Base-by-base conservation (phyloP, 2,888 invertebrate species). In the Ommatoiulus sabulosus region DNA sequence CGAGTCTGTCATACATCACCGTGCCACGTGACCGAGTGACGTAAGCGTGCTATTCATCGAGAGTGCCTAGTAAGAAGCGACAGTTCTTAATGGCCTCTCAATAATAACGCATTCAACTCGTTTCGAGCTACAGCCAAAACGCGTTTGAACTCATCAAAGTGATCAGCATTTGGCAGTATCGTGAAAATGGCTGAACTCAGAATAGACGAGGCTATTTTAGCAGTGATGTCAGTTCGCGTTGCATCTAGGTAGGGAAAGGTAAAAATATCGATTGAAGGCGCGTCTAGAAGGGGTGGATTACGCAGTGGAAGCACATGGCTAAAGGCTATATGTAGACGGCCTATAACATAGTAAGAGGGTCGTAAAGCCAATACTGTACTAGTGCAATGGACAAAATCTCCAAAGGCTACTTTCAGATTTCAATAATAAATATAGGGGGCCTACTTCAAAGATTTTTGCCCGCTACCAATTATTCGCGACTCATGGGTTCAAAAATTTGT, bases 141-240 rank as follows among this genome's bases (percentile, higher is more conserved):
- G 72, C 17, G 10, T 72, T 72, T 24, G 72, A 72, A 72, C 72
- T 72, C 72, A 72, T 72, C 72, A 72, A 72, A 72, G 20, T 72
- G 72, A 72, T 72, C 72, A 72, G 24, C 72, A 24, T 57, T 57
- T 57, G 57, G 57, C 57, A 57, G 17, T n/a, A 17, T 57, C 57
- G n/a, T 57, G 57, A 57, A 57, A n/a, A 72, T 72, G 5, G 72
- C 24, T 72, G 8, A 72, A 57, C 57, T 24, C 72, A 72, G 17
- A 72, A 72, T 72, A 72, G 72, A 72, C 20, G n/a, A 63, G 3
- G n/a, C 72, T 52, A 52, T 52, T 52, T 52, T 52, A 52, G 52
- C 52, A 52, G 8, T 52, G 52, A 20, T 72, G 72, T 24, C 72
- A 72, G 72, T 72, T 72, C 20, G 24, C 72, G 72, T 24, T 72